Evolutionary conservation across 1,140 invertebrate species (phyloP).

Genomic region (Ceratosolen fusciceps): DNA sequence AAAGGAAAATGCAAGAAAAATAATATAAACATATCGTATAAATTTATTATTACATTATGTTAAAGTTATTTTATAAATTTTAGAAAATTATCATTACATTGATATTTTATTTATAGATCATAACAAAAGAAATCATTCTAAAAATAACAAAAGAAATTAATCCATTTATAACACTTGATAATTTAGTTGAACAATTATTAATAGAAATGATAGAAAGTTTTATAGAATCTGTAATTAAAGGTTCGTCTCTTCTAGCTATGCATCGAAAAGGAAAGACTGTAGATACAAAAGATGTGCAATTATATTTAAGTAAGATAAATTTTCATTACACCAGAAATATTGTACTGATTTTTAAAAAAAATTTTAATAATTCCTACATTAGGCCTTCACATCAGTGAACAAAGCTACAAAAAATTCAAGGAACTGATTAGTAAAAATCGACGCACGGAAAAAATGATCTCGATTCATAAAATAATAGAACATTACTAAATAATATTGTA

Average conservation of each 20-base stretch:
- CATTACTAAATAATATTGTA: background rate
- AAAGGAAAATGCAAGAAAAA: background rate
- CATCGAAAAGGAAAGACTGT: background rate
- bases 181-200: background rate
- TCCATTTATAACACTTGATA: background rate
- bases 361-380: background rate
- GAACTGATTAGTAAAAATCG: background rate
- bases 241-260: background rate
- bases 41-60: background rate
- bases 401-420: background rate
- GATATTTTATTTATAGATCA: background rate
- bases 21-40: background rate
- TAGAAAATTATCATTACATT: background rate
- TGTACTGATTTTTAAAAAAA: background rate
- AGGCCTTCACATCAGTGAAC: background rate
- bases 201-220: constrained; percentile 7
- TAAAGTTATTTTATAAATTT: too few relatives aligned
- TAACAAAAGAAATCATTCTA: constrained; percentile 2
- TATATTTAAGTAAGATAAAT: constrained; percentile 6
- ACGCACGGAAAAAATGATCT: background rate
- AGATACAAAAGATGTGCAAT: background rate
- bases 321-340: background rate
- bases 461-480: background rate
- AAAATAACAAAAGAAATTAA: background rate
- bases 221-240: background rate